A percentile compares a stretch with the other conserved stretches of the same genome.
Evolutionary conservation across 2,888 invertebrate species (phyloP).

Genomic region (Plagodis dolabraria): DNA sequence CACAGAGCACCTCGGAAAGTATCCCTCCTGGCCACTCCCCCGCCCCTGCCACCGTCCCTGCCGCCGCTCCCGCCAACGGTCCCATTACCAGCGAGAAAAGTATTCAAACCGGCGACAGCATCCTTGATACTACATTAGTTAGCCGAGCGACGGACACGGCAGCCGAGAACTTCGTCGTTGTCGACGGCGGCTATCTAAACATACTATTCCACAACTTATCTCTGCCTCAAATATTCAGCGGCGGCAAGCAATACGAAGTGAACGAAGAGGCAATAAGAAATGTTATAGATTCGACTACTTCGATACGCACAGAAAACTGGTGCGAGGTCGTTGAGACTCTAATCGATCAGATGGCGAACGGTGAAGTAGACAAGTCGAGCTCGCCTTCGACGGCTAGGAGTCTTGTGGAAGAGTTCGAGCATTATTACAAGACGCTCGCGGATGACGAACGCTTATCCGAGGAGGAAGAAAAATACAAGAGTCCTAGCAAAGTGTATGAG

Average conservation of each 20-base stretch:
- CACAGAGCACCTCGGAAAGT: conserved; percentile 42
- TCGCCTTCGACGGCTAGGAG: conserved; percentile 75
- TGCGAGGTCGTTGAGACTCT: conserved; percentile 58
- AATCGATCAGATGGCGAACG: conserved; percentile 64
- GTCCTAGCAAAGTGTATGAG: conserved; percentile 34
- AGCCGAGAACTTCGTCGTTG: conserved; percentile 66
- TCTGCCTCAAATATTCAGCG: conserved; percentile 72
- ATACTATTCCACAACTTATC: conserved; percentile 72
- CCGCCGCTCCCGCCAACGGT: conserved; percentile 20
- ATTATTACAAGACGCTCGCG: conserved; percentile 65
- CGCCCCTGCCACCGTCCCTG: conserved; percentile 19
- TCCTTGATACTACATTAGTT: conserved; percentile 31
- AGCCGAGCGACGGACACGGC: conserved; percentile 53
- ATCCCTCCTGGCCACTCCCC: conserved; percentile 3
- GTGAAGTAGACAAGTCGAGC: conserved; percentile 54
- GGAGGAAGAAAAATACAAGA: conserved; percentile 33
- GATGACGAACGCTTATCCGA: conserved; percentile 53
- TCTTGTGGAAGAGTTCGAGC: conserved; percentile 74
- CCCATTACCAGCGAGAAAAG: conserved; percentile 60
- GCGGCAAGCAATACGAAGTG: conserved; percentile 74
- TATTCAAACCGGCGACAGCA: conserved; percentile 66
- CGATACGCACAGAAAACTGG: conserved; percentile 47
- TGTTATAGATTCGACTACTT: conserved; percentile 65
- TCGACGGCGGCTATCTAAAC: conserved; percentile 75
- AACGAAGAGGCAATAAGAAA: conserved; percentile 73